phyloP scores from a whole-genome alignment of 2,113 vertebrate genomes.

The Labeo catla region DNA sequence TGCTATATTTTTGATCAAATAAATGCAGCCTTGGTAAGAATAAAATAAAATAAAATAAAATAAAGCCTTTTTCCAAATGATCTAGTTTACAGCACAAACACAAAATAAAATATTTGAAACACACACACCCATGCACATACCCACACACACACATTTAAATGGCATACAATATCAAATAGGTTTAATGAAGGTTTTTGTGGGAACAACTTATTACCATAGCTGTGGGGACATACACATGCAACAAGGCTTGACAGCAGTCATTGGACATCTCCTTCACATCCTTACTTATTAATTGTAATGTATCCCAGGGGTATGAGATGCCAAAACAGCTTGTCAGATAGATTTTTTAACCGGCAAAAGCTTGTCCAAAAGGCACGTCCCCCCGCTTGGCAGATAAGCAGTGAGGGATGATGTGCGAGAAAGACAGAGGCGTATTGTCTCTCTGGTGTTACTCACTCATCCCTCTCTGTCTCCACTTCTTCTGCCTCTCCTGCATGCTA shows the following conservation, averaged over 20 bases:
- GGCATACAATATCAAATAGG: background rate
- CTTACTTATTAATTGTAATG: slow-evolving; percentile 36
- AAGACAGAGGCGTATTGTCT: slow-evolving; percentile 44
- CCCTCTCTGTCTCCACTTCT: slow-evolving; percentile 3
- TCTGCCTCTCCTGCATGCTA: slow-evolving; percentile 21
- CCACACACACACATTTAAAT: too few species aligned
- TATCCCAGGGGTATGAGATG: slow-evolving; percentile 42
- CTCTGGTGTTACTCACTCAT: slow-evolving; percentile 36
- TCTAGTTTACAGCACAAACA: too few species aligned
- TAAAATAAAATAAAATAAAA: too few species aligned
- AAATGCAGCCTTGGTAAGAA: background rate
- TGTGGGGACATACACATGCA: background rate
- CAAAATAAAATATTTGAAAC: too few species aligned
- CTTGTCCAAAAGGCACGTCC: slow-evolving; percentile 47
- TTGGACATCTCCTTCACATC: slow-evolving; percentile 36
- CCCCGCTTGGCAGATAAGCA: slow-evolving; percentile 41
- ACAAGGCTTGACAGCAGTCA: slow-evolving; percentile 14
- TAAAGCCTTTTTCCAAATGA: too few species aligned
- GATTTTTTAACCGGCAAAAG: slow-evolving; percentile 40
- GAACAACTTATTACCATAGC: background rate
- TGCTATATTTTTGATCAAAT: background rate
- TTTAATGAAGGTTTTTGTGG: background rate
- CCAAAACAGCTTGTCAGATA: slow-evolving; percentile 47
- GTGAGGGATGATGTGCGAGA: slow-evolving; percentile 25
- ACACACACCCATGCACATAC: too few species aligned